phyloP scores from a whole-genome alignment of 2,113 vertebrate species.

The Aphelocoma coerulescens region DNA sequence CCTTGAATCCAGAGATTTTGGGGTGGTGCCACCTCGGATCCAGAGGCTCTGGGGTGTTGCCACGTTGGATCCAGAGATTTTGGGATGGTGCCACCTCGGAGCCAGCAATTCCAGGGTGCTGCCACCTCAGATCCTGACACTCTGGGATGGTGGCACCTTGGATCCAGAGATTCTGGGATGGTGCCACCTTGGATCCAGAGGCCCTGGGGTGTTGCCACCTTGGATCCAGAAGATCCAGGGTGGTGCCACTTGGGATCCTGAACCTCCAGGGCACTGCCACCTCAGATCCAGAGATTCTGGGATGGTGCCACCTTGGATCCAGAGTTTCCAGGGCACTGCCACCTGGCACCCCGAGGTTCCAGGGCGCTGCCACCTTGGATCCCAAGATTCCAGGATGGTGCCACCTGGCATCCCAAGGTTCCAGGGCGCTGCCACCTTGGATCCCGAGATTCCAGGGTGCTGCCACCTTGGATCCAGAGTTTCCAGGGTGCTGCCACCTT shows the following conservation, averaged over 20 bases:
- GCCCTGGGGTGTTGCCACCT: background rate
- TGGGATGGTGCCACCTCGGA: too few species aligned
- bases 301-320: background rate
- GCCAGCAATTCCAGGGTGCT: too few species aligned
- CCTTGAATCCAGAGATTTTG: too few species aligned
- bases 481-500: too few species aligned
- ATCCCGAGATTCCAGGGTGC: accelerated
- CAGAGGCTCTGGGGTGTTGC: too few species aligned
- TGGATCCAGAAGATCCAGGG: accelerated
- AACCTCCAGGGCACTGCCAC: accelerated
- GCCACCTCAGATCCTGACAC: too few species aligned
- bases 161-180: too few species aligned
- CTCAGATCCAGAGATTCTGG: accelerated
- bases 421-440: accelerated
- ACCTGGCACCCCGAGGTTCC: accelerated
- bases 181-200: background rate
- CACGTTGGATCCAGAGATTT: too few species aligned
- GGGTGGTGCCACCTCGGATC: background rate
- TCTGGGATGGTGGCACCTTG: accelerated
- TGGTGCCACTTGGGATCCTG: background rate
- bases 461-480: background rate
- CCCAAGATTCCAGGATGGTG: accelerated
- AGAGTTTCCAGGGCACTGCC: accelerated
- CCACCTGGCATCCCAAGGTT: accelerated
- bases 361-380: accelerated